Percentiles rank a stretch among this genome's conserved stretches.
These are phyloP conservation scores for Tachypleus tridentatus DNA, from an alignment of 1,140 invertebrate species.

Conservation along the genomic window DNA sequence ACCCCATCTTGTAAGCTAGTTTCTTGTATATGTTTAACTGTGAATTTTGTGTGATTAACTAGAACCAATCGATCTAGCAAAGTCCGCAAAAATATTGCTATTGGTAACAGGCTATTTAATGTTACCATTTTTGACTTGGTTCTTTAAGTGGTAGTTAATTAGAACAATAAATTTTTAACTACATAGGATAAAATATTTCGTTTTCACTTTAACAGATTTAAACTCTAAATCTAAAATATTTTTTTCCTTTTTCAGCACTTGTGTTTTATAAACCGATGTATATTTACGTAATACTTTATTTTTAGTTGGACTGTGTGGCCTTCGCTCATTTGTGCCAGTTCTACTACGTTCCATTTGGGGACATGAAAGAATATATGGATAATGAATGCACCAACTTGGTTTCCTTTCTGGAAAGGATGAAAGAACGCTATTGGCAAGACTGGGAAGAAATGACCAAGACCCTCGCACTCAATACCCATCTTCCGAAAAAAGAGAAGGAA, in stretches of 20 bases:
- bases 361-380: slow-evolving; percentile 24
- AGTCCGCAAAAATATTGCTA: too few relatives aligned
- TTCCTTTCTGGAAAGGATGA: slow-evolving; percentile 27
- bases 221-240: too few relatives aligned
- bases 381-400: slow-evolving; percentile 27
- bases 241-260: too few relatives aligned
- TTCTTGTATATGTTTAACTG: background rate
- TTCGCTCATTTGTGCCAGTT: slow-evolving; percentile 26
- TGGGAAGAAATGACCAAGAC: slow-evolving; percentile 78
- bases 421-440: slow-evolving; percentile 58
- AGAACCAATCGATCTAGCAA: too few relatives aligned
- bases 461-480: slow-evolving; percentile 64
- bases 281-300: background rate
- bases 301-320: slow-evolving; percentile 25
- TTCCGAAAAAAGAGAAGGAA: slow-evolving; percentile 64
- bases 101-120: background rate
- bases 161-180: background rate
- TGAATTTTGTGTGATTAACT: too few relatives aligned
- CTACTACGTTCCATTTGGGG: slow-evolving; percentile 23
- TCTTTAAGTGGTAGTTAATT: background rate
- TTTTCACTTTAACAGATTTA: background rate
- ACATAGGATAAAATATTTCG: background rate
- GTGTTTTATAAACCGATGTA: too few relatives aligned
- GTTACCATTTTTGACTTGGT: background rate
- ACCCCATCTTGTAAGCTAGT: slow-evolving; percentile 55